Evolutionary conservation across 2,888 invertebrate species (phyloP), one percentile per base, ranked within the genome.

Genomic region (Trachelus iudaicus): DNA sequence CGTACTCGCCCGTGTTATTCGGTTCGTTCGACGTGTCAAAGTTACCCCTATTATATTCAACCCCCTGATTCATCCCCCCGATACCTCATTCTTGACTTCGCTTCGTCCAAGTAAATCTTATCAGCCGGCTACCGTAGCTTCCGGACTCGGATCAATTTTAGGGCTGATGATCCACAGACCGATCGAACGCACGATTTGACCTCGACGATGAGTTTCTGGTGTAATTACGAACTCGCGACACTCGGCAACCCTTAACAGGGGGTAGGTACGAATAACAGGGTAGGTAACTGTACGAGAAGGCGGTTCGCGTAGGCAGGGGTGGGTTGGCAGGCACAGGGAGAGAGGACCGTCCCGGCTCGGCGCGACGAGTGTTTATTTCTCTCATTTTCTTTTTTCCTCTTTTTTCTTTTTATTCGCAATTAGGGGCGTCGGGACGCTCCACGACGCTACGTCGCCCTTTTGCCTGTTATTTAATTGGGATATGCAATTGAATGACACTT

Each of bases 401-500:
- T 75, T 78, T 78, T 78, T 35, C 35, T 35, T 84, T 85, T 85
- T 83, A 83, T 84, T 89, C 86, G 89, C 91, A 91, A 91, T 91
- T 90, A 91, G 89, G 87, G 87, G 86, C 88, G 88, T 88, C 88
- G 88, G 85, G 87, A 88, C 85, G 88, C 88, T 89, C 86, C 87
- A 85, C 87, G 88, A 90, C 89, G 91, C 90, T 87, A 90, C 87
- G 89, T 90, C 91, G 90, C 91, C 90, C 91, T 91, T 91, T 91
- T 91, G 90, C 90, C 89, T 89, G 90, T 91, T 91, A 90, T 90
- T 91, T 91, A 91, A 91, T 91, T 91, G 91, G 91, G 89, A 91
- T 88, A 89, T 89, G 89, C 90, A 89, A 91, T 89, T 91, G 89
- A 90, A 89, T 90, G 90, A 90, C 89, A 90, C 90, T 90, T 87